Conservation (phyloP, 2,888 invertebrate species). For the Clusia tigrina region DNA sequence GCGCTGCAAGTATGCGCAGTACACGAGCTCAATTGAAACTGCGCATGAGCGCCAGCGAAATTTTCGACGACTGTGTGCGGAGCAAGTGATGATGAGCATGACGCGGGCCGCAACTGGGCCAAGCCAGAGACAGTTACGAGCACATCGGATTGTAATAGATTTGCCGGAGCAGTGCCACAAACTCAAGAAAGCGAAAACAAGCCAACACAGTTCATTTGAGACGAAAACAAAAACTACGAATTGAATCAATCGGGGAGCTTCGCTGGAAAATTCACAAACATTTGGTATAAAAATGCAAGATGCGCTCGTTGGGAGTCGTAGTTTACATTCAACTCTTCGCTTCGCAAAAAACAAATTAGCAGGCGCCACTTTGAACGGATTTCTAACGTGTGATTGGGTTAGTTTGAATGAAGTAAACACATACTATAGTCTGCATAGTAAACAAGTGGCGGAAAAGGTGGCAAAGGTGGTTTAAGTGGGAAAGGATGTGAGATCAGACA, state of each 20-base stretch:
- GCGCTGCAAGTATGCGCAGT: too few species aligned
- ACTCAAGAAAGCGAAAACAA: not conserved
- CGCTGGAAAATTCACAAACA: constrained; percentile 30
- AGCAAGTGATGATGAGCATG: too few species aligned
- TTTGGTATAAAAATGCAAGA: constrained; percentile 61
- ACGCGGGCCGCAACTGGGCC: too few species aligned
- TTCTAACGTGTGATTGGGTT: not conserved
- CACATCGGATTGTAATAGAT: not conserved
- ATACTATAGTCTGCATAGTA: too few species aligned
- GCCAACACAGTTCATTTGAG: not conserved
- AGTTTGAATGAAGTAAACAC: too few species aligned
- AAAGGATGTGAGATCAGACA: too few species aligned
- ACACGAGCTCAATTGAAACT: too few species aligned
- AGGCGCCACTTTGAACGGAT: not conserved
- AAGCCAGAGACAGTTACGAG: too few species aligned
- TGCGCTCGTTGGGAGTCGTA: constrained; percentile 51
- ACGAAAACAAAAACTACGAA: not conserved
- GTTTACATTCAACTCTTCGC: constrained; percentile 54
- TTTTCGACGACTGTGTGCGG: too few species aligned
- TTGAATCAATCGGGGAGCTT: not conserved
- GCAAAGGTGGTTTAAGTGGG: too few species aligned
- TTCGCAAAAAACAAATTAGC: not conserved
- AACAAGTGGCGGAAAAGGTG: too few species aligned
- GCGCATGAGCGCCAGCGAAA: too few species aligned
- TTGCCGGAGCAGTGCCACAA: not conserved